phyloP scores from a whole-genome alignment of 2,888 invertebrate genomes.

The Pollenia griseotomentosa region DNA sequence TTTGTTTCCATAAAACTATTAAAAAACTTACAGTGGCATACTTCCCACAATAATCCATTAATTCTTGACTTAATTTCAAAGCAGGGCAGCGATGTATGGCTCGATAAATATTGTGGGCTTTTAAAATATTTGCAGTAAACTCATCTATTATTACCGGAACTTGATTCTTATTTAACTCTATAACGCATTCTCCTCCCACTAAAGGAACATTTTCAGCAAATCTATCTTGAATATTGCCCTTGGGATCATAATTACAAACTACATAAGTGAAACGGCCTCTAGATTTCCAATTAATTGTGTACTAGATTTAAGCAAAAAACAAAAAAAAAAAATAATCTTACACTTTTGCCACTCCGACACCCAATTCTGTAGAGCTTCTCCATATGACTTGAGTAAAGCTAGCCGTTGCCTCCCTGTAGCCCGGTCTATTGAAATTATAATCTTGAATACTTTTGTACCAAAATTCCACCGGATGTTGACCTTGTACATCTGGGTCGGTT shows the following conservation, averaged over 20 bases:
- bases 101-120: conserved; percentile 22
- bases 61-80: conserved; percentile 35
- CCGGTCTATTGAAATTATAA: conserved; percentile 87
- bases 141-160: neutral
- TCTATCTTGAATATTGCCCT: conserved; percentile 24
- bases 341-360: conserved; percentile 87
- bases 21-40: conserved; percentile 37
- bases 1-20: too few relatives aligned
- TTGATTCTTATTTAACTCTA: neutral
- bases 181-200: neutral
- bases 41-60: conserved; percentile 27
- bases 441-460: conserved; percentile 92
- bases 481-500: conserved; percentile 87
- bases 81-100: conserved; percentile 19
- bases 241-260: conserved; percentile 58
- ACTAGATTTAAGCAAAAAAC: neutral
- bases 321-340: conserved; percentile 56
- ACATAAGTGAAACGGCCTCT: conserved; percentile 46
- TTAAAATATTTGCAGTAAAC: conserved; percentile 38
- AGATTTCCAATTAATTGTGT: neutral
- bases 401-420: conserved; percentile 88
- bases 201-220: conserved; percentile 42
- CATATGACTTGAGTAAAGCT: conserved; percentile 94
- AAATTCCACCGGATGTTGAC: conserved; percentile 79
- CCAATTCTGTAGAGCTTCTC: conserved; percentile 90